phyloP scores from a whole-genome alignment of 2,797 vertebrate genomes.

The Liasis olivaceus region DNA sequence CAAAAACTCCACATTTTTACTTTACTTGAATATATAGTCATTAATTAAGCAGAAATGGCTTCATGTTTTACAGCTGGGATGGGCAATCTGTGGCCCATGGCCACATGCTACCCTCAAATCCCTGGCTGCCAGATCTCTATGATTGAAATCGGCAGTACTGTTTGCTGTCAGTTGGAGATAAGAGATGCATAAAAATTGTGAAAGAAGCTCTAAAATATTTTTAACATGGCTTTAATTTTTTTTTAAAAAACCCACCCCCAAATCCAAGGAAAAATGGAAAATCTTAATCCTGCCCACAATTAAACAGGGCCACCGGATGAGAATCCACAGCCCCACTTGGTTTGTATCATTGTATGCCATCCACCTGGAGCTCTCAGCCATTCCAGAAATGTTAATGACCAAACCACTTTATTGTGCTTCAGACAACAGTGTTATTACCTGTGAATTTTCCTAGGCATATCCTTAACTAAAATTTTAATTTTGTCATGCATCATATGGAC shows the following conservation, averaged over 20 bases:
- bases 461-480: neutral
- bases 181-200: neutral
- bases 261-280: neutral
- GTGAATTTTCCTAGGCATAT: neutral
- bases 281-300: neutral
- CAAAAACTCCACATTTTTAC: neutral
- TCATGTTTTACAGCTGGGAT: neutral
- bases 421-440: neutral
- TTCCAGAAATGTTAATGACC: neutral
- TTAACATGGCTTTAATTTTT: neutral
- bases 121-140: neutral
- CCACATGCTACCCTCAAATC: neutral
- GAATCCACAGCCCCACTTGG: too few species aligned
- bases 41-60: neutral
- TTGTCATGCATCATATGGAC: neutral
- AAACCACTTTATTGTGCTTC: neutral
- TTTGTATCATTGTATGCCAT: neutral
- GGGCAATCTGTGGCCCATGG: neutral
- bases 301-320: neutral
- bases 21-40: neutral
- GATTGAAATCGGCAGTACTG: neutral
- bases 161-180: neutral
- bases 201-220: neutral
- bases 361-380: neutral
- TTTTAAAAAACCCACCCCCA: neutral